Evolutionary conservation across 2,797 vertebrate species (phyloP), one percentile per base, ranked within the genome.

Genomic region (Poeciliopsis presidionis): DNA sequence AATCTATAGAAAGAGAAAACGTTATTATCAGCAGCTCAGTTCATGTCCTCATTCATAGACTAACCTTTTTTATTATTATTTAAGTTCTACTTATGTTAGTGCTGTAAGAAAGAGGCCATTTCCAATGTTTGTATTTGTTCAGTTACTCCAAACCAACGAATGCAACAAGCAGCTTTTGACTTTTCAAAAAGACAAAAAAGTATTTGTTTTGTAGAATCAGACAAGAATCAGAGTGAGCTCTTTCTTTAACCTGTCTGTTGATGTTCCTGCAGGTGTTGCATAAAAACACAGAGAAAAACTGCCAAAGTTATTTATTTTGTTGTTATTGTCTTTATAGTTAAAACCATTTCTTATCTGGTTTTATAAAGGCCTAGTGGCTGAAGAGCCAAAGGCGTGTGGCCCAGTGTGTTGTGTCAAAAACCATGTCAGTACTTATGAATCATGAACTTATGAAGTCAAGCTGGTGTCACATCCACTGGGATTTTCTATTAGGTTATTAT

Each of bases 391-490:
- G 11, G n/a, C 11, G 0, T 30, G 63, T 59, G 14, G 18, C 25
- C 74, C 33, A 72, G 39, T 65, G 22, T 73, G 25, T 36, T 77
- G 55, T 30, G 55, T 6, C 30, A 74, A 4, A 57, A 75, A 33
- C 55, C 78, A 72, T 69, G 70, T 70, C 51, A 80, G 73, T 73
- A 74, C 2, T 16, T 53, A 36, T 39, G 45, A 82, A 76, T 75
- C 5, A 49, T 77, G 51, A 33, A 74, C 41, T 7, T 83, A 59
- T 75, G 33, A 63, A 86, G 36, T 49, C 30, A 85, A 75, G 78
- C 76, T 80, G 77, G 80, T 77, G 79, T 11, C 18, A 41, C 45
- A 65, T 70, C 92, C 59, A 5, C 20, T 55, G 88, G 83, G 90
- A 85, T 67, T 80, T 22, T 80, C 59, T 80, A 89, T 84, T 84